phyloP scores from a whole-genome alignment of 2,113 vertebrate species.

The Castor canadensis region DNA sequence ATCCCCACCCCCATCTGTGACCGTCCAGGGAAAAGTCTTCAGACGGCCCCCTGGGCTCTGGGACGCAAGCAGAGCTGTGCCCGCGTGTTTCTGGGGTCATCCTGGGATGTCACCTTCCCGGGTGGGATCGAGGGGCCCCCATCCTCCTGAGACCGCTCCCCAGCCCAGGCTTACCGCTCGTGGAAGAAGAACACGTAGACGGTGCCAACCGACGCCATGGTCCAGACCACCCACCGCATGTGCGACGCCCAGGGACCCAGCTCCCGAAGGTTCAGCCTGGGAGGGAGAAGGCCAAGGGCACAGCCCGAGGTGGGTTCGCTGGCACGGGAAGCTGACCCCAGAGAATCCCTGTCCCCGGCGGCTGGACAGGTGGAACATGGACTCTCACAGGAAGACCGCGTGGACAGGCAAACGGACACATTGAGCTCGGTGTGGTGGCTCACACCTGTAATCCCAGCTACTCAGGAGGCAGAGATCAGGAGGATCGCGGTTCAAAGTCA shows the following conservation, averaged over 20 bases:
- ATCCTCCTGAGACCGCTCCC: neutral
- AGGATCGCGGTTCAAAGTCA: too few relatives aligned
- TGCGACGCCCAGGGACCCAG: conserved; percentile 93
- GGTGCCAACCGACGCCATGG: conserved; percentile 94
- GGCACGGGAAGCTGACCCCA: neutral
- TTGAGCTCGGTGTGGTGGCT: too few relatives aligned
- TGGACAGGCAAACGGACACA: neutral
- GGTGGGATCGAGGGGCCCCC: neutral
- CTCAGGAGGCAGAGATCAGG: too few relatives aligned
- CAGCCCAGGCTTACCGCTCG: conserved; percentile 87
- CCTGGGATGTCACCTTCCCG: neutral
- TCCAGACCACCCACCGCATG: conserved; percentile 98
- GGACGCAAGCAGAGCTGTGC: neutral
- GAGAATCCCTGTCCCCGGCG: neutral
- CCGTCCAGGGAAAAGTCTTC: too few relatives aligned
- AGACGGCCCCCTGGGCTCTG: neutral
- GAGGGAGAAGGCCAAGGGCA: conserved; percentile 10
- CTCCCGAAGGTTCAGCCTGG: conserved; percentile 93
- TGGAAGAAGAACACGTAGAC: conserved; percentile 97
- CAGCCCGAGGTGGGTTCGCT: neutral
- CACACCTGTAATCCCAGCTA: too few relatives aligned
- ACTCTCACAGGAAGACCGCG: neutral
- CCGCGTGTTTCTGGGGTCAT: neutral
- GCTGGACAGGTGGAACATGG: neutral
- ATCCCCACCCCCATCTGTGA: too few relatives aligned